These are phyloP conservation scores for Macaca nemestrina DNA, from an alignment of 2,113 vertebrate genomes.

Conservation along the genomic window DNA sequence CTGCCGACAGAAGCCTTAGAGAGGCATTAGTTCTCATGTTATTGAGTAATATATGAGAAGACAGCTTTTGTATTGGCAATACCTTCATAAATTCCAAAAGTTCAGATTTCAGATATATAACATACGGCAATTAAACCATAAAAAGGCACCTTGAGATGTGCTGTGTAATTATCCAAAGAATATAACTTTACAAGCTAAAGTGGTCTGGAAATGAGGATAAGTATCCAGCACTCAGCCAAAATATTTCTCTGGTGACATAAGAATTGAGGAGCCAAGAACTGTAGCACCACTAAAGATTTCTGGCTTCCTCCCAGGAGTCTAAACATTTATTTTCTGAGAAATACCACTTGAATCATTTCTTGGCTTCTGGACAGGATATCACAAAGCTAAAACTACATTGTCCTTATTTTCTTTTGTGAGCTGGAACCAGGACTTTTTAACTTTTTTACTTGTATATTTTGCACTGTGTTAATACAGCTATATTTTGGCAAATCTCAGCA, in stretches of 20 bases:
- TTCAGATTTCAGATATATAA: slow-evolving; percentile 51
- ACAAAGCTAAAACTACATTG: slow-evolving; percentile 42
- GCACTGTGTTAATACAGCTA: not conserved
- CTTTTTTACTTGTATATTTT: slow-evolving; percentile 13
- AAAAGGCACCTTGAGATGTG: slow-evolving; percentile 14
- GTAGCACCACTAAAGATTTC: slow-evolving; percentile 58
- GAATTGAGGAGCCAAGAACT: slow-evolving; percentile 44
- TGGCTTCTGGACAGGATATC: slow-evolving; percentile 61
- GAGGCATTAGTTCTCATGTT: not conserved
- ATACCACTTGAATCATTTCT: slow-evolving; percentile 75
- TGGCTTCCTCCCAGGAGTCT: slow-evolving; percentile 68
- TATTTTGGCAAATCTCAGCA: slow-evolving; percentile 26
- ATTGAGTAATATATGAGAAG: slow-evolving; percentile 4
- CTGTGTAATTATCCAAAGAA: slow-evolving; percentile 11
- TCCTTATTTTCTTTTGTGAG: slow-evolving; percentile 44
- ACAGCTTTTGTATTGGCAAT: slow-evolving; percentile 5
- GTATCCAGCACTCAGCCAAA: slow-evolving; percentile 48
- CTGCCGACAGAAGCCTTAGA: not conserved
- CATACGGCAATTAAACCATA: not conserved
- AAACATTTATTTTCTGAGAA: slow-evolving; percentile 79
- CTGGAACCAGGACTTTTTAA: slow-evolving; percentile 5
- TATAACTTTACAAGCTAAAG: slow-evolving; percentile 36
- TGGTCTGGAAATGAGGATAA: slow-evolving; percentile 52
- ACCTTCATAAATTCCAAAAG: slow-evolving; percentile 7
- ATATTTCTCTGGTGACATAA: slow-evolving; percentile 73